These are phyloP conservation scores for Monomorium pharaonis DNA, from an alignment of 1,140 invertebrate genomes.

Conservation along the genomic window DNA sequence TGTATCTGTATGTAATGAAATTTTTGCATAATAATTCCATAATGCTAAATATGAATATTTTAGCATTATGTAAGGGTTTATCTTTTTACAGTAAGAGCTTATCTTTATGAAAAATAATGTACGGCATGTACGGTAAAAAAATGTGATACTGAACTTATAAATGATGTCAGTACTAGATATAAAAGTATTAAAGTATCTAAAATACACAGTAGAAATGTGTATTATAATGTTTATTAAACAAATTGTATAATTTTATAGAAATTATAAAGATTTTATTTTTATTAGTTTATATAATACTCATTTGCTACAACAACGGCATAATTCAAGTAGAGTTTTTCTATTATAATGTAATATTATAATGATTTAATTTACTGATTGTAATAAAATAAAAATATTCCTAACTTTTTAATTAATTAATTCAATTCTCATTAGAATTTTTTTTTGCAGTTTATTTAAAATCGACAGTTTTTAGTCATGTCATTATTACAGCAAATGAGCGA, in stretches of 20 bases:
- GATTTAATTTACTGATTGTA: too few relatives aligned
- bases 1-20: neutral
- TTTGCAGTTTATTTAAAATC: too few relatives aligned
- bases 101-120: neutral
- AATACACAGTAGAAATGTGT: neutral
- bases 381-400: too few relatives aligned
- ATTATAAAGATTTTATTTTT: neutral
- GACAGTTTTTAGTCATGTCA: too few relatives aligned
- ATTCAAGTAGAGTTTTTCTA: too few relatives aligned
- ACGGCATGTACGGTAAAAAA: neutral
- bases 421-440: too few relatives aligned
- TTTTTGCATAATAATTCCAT: neutral
- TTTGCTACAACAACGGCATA: too few relatives aligned
- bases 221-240: neutral
- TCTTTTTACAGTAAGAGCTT: neutral
- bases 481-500: too few relatives aligned
- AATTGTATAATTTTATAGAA: neutral
- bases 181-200: neutral
- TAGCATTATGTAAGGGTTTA: neutral
- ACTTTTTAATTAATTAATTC: too few relatives aligned
- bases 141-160: conserved; percentile 25
- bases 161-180: conserved; percentile 5
- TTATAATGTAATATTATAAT: too few relatives aligned
- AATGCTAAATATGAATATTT: neutral
- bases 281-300: too few relatives aligned